Percentiles rank a stretch among this genome's conserved stretches.
Evolutionary conservation across 2,113 vertebrate species (phyloP).

Genomic region (Nanorana parkeri): DNA sequence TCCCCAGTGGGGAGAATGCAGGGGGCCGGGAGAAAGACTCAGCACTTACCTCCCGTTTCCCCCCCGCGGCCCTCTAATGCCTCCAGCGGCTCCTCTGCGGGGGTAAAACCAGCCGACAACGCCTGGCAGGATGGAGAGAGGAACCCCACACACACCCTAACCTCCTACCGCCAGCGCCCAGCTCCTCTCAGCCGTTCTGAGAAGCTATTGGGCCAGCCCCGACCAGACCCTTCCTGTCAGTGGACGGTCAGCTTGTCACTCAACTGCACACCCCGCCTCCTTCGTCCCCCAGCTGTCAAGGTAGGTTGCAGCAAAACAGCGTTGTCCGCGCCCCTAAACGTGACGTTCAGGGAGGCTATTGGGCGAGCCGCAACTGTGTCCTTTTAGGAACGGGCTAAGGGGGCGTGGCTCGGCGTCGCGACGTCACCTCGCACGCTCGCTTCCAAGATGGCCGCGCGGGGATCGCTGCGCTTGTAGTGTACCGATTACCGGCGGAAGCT

Average conservation of each 20-base stretch:
- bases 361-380: neutral
- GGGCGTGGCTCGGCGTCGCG: neutral
- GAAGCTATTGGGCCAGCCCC: neutral
- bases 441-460: constrained; percentile 45
- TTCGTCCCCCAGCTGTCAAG: neutral
- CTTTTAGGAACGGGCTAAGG: constrained; percentile 22
- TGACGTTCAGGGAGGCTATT: neutral
- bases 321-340: neutral
- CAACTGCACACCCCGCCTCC: neutral
- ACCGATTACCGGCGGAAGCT: neutral
- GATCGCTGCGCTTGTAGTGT: neutral
- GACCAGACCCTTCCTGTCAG: neutral
- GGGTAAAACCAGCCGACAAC: neutral
- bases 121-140: neutral
- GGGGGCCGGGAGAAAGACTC: neutral
- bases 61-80: neutral
- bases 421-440: constrained; percentile 26
- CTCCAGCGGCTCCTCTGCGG: neutral
- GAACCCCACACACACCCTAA: constrained; percentile 16
- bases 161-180: neutral
- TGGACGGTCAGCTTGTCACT: neutral
- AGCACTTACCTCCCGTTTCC: constrained; percentile 41
- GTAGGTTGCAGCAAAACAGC: neutral
- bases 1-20: neutral
- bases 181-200: neutral